Base-by-base conservation (phyloP, 1,140 invertebrate genomes). In the Adoxophyes honmai region DNA sequence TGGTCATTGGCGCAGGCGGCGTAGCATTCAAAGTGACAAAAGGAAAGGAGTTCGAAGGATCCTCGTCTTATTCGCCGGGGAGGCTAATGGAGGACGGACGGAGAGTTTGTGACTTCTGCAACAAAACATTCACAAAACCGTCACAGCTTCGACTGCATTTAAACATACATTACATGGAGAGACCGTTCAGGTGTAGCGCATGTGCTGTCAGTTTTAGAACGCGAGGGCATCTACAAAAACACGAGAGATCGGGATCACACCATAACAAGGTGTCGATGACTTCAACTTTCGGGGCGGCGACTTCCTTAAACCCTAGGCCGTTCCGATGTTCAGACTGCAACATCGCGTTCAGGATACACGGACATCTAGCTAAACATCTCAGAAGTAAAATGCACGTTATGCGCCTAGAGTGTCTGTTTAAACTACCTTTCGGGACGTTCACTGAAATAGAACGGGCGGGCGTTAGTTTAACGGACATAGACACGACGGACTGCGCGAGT, bases 321-420 rank as follows among this genome's bases (percentile, higher is more conserved):
- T 98, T 98, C 75, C 97, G 97, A 74, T 99, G 98, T 90, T 94
- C 93, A 4, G 97, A 98, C 74, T 99, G 98, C 84, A 97, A 97
- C 81, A 96, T 98, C 59, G 97, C 97, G 0, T 99, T 99, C 81
- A 92, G 98, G 62, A 98, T 98, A 74, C 97, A 98, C 74, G 98
- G 97, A 0, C 97, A 99, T 87, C 90, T 99, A 66, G 96, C 97
- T 0, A 99, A 99, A 89, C 98, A 99, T 91, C 90, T 99, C 36
- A 92, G 98, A 35, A 98, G 97, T 28, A 99, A 99, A 91, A 96
- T 97, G 92, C 98, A 99, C 78, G 98, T 99, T 15, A 97, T 97
- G 93, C 95, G 96, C 73, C 90, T 99, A 36, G 98, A 99, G 84
- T 97, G 96, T 83, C 86, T 98, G 21, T 95, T 93, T 37, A 99